These are phyloP conservation scores for Danio albolineatus DNA, from an alignment of 2,797 vertebrate genomes.

Conservation along the genomic window DNA sequence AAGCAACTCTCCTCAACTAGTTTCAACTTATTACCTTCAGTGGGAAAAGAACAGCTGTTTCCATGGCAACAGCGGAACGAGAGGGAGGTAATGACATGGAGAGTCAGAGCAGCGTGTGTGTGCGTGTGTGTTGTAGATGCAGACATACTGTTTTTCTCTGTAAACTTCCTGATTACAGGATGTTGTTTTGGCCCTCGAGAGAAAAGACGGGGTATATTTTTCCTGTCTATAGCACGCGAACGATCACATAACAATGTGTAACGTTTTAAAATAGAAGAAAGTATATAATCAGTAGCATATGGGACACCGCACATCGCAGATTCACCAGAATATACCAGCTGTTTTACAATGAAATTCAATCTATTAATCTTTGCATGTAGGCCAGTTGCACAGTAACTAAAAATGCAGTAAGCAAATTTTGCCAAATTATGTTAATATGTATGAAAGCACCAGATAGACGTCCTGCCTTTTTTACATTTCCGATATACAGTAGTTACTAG, in stretches of 20 bases:
- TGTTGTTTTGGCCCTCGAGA: conserved; percentile 28
- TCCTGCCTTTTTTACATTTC: no score
- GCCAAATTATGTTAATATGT: no score
- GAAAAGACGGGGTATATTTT: conserved; percentile 46
- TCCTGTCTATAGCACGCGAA: not conserved
- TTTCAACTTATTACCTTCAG: conserved; percentile 73
- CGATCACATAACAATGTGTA: conserved; percentile 13
- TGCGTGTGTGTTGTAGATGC: conserved; percentile 40
- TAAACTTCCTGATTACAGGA: conserved; percentile 53
- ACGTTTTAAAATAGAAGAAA: conserved; percentile 4
- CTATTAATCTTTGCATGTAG: no score
- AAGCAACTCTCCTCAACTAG: conserved; percentile 70
- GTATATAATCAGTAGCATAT: no score
- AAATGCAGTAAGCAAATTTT: no score
- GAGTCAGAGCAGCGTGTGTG: conserved; percentile 54
- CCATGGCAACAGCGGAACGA: conserved; percentile 79
- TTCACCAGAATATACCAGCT: no score
- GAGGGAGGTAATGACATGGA: conserved; percentile 69
- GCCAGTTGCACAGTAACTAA: no score
- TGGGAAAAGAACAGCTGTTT: conserved; percentile 80
- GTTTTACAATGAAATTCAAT: no score
- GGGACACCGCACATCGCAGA: no score
- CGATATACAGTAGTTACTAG: no score
- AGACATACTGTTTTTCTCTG: conserved; percentile 41
- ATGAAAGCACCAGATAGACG: no score